These are phyloP conservation scores for Eueides isabella DNA, from an alignment of 1,140 invertebrate genomes.

Conservation along the genomic window DNA sequence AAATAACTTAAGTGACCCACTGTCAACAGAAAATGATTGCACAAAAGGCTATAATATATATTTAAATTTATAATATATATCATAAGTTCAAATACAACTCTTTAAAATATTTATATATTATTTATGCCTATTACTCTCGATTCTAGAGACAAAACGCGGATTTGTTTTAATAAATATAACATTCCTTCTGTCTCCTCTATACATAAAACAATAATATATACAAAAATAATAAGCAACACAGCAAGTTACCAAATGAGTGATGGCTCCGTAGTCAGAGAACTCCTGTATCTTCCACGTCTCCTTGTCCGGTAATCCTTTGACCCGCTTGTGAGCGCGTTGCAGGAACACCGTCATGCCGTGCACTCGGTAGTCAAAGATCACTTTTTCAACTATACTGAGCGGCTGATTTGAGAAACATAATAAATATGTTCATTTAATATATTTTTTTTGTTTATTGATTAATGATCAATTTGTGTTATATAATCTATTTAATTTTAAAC, in stretches of 20 bases:
- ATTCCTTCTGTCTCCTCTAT: not conserved
- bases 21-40: too few species aligned
- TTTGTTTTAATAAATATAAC: too few species aligned
- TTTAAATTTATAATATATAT: too few species aligned
- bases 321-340: slow-evolving; percentile 91
- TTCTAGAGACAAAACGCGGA: too few species aligned
- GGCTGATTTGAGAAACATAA: slow-evolving; percentile 68
- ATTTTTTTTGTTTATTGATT: not conserved
- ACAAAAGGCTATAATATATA: too few species aligned
- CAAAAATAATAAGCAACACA: too few species aligned
- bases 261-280: slow-evolving; percentile 88
- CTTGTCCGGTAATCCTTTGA: slow-evolving; percentile 88
- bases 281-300: slow-evolving; percentile 96
- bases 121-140: too few species aligned
- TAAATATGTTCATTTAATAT: not conserved
- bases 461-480: too few species aligned
- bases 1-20: not conserved
- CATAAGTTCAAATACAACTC: too few species aligned
- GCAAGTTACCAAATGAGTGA: slow-evolving; percentile 89
- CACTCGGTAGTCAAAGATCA: slow-evolving; percentile 94
- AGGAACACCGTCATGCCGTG: slow-evolving; percentile 94
- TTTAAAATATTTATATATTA: too few species aligned
- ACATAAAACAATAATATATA: not conserved
- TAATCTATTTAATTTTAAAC: too few species aligned
- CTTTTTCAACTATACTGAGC: slow-evolving; percentile 90